Conservation (phyloP, 2,888 invertebrate species). For the Cordylochernes scorpioides region DNA sequence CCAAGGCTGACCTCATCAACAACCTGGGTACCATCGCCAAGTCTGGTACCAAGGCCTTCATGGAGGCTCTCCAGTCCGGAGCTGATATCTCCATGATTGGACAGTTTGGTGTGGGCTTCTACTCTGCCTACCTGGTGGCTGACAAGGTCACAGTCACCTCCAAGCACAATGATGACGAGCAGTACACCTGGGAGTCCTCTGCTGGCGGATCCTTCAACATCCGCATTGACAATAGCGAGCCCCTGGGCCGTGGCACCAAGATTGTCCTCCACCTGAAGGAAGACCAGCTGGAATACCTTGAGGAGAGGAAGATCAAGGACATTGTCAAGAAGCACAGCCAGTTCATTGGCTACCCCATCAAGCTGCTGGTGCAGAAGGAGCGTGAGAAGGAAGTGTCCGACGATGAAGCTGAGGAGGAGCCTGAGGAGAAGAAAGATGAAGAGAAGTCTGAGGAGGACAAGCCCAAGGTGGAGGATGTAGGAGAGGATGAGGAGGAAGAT, state of each 20-base stretch:
- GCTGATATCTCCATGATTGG: conserved; percentile 99
- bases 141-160: conserved; percentile 74
- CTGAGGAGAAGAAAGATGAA: conserved; percentile 9
- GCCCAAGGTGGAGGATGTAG: conserved; percentile 29
- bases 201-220: conserved; percentile 96
- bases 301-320: conserved; percentile 80
- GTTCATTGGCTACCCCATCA: conserved; percentile 93
- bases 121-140: conserved; percentile 87
- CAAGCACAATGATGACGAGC: conserved; percentile 92
- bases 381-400: conserved; percentile 86
- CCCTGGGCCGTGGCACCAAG: conserved; percentile 74
- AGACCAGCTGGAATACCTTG: conserved; percentile 75
- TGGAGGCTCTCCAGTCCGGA: conserved; percentile 96
- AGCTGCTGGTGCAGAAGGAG: conserved; percentile 71
- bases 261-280: conserved; percentile 83
- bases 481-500: conserved; percentile 42
- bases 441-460: conserved; percentile 20
- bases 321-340: conserved; percentile 93
- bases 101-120: conserved; percentile 99
- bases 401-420: conserved; percentile 37
- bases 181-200: conserved; percentile 90
- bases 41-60: conserved; percentile 99
- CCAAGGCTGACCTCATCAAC: conserved; percentile 94
- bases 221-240: conserved; percentile 34
- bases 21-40: conserved; percentile 96